These are phyloP conservation scores for Gisinianus flammeolus DNA, from an alignment of 2,888 invertebrate genomes.

Conservation along the genomic window DNA sequence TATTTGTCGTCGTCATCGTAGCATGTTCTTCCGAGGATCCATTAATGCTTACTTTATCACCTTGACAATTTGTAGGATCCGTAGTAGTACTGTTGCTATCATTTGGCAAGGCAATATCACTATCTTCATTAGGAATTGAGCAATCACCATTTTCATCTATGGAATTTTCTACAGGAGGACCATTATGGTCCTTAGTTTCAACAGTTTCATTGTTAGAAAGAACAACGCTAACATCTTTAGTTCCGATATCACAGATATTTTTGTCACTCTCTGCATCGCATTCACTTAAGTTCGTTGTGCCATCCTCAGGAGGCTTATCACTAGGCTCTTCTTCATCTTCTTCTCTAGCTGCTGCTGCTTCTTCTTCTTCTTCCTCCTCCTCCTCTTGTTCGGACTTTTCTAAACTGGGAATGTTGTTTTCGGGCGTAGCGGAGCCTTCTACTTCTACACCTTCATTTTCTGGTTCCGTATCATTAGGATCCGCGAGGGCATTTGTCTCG, in stretches of 20 bases:
- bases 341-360: conserved; percentile 53
- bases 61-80: conserved; percentile 43
- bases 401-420: neutral
- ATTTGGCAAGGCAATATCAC: conserved; percentile 48
- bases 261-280: conserved; percentile 45
- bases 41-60: conserved; percentile 26
- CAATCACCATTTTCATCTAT: conserved; percentile 49
- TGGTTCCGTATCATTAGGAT: conserved; percentile 36
- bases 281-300: conserved; percentile 40
- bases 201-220: conserved; percentile 21
- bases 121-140: conserved; percentile 52
- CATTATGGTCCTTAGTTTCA: conserved; percentile 7
- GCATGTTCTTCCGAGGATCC: conserved; percentile 22
- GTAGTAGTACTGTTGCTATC: conserved; percentile 36
- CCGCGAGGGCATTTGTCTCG: conserved; percentile 39
- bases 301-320: conserved; percentile 45
- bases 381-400: conserved; percentile 19
- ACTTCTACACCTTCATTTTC: conserved; percentile 55
- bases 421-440: conserved; percentile 19
- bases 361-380: conserved; percentile 41
- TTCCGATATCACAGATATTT: conserved; percentile 39
- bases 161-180: conserved; percentile 22
- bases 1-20: neutral
- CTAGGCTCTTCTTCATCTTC: neutral
- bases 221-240: conserved; percentile 36